Evolutionary conservation across 1,140 invertebrate genomes (phyloP).

Genomic region (Argopecten irradians): DNA sequence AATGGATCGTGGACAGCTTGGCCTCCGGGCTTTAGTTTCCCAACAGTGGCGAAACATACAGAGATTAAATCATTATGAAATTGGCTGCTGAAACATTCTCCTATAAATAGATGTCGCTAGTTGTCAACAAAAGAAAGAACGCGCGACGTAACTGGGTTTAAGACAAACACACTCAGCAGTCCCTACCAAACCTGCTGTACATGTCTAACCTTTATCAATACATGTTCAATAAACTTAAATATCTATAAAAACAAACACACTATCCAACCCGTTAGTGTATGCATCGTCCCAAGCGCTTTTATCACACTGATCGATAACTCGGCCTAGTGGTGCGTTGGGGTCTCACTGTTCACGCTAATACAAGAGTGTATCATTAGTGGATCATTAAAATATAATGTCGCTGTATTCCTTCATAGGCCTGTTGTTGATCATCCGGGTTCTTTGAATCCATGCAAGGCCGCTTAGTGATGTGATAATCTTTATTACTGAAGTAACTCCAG

Average conservation of each 20-base stretch:
- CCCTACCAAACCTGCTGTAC: neutral
- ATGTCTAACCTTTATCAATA: neutral
- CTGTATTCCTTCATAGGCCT: slow-evolving; percentile 20
- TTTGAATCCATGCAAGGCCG: slow-evolving; percentile 20
- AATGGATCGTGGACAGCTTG: neutral
- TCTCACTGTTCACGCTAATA: neutral
- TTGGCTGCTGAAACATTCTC: neutral
- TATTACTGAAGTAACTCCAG: slow-evolving; percentile 16
- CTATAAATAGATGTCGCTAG: neutral
- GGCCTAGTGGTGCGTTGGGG: slow-evolving; percentile 1
- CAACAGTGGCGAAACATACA: neutral
- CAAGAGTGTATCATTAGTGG: neutral
- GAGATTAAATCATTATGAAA: neutral
- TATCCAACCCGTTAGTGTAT: neutral
- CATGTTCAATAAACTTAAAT: slow-evolving; percentile 12
- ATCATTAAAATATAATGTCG: slow-evolving; percentile 23
- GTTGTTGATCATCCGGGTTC: slow-evolving; percentile 14
- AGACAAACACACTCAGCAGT: slow-evolving; percentile 7
- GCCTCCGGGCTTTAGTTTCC: neutral
- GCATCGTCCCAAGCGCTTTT: slow-evolving; percentile 14
- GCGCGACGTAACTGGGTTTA: neutral
- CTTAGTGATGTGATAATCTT: slow-evolving; percentile 22
- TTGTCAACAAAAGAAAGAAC: neutral
- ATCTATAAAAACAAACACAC: slow-evolving; percentile 12
- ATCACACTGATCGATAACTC: slow-evolving; percentile 9